These are phyloP conservation scores for Lasaia peninsularis DNA, from an alignment of 1,140 invertebrate genomes.

Conservation along the genomic window DNA sequence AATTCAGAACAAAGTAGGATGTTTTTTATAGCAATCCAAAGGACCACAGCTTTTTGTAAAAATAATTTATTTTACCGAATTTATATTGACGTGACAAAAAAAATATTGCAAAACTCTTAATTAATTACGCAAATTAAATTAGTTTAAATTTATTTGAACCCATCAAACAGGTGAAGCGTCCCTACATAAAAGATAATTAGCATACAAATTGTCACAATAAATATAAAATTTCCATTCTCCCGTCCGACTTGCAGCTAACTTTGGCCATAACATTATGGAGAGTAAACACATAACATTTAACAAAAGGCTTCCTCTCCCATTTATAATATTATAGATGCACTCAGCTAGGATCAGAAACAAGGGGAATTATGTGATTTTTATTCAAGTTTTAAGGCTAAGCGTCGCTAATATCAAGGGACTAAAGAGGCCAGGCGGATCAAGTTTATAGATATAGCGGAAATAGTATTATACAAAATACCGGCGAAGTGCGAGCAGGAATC, in stretches of 20 bases:
- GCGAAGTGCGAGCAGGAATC: too few species aligned
- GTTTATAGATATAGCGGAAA: neutral
- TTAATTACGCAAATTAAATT: neutral
- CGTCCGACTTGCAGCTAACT: slow-evolving; percentile 11
- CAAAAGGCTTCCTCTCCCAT: slow-evolving; percentile 10
- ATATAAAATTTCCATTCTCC: slow-evolving; percentile 51
- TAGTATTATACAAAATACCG: too few species aligned
- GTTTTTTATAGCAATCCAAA: too few species aligned
- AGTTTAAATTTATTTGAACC: neutral
- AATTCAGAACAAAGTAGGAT: too few species aligned
- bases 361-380: slow-evolving; percentile 56
- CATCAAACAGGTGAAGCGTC: neutral
- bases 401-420: neutral
- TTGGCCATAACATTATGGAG: slow-evolving; percentile 26
- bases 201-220: slow-evolving; percentile 29
- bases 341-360: slow-evolving; percentile 4
- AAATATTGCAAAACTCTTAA: neutral
- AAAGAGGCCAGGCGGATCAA: neutral
- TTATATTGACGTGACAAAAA: too few species aligned
- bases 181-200: slow-evolving; percentile 23
- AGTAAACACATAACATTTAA: slow-evolving; percentile 14
- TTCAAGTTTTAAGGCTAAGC: slow-evolving; percentile 30
- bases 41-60: too few species aligned
- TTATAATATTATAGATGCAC: slow-evolving; percentile 33
- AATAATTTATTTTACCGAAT: too few species aligned